Conservation (phyloP, 2,797 vertebrate species). For the Heterohyrax brucei region DNA sequence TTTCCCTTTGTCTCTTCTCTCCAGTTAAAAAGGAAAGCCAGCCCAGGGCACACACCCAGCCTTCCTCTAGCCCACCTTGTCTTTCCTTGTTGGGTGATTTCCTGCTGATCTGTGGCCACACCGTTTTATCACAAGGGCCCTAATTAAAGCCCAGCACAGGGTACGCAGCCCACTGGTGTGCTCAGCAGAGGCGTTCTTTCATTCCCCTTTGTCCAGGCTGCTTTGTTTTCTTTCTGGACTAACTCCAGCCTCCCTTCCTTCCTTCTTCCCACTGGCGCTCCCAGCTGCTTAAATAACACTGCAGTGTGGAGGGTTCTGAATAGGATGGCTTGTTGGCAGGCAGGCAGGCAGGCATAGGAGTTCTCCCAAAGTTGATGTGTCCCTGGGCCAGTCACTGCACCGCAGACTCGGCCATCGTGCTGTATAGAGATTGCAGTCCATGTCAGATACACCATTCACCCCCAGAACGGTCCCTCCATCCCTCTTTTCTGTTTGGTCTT, state of each 20-base stretch:
- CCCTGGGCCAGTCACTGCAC: background rate
- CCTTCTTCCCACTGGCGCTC: background rate
- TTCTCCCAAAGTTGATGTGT: constrained; percentile 21
- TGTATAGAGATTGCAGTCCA: background rate
- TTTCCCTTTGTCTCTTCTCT: constrained; percentile 26
- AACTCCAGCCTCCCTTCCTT: background rate
- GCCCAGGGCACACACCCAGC: background rate
- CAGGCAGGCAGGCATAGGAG: background rate
- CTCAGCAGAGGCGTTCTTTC: constrained; percentile 19
- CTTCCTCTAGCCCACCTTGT: rapidly evolving
- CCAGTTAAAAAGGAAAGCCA: background rate
- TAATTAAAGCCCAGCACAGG: constrained; percentile 60
- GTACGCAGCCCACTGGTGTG: constrained; percentile 41
- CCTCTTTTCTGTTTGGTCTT: background rate
- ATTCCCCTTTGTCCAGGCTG: constrained; percentile 10
- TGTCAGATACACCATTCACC: rapidly evolving
- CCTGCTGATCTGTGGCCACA: background rate
- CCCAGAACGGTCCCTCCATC: background rate
- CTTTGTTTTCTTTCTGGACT: constrained; percentile 71
- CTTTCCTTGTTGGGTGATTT: background rate
- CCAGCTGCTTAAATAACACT: background rate
- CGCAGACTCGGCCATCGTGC: background rate
- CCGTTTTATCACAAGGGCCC: background rate
- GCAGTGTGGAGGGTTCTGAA: background rate
- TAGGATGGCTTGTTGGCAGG: background rate